Evolutionary conservation across 2,797 vertebrate species (phyloP).

Genomic region (Simalia tracyae): DNA sequence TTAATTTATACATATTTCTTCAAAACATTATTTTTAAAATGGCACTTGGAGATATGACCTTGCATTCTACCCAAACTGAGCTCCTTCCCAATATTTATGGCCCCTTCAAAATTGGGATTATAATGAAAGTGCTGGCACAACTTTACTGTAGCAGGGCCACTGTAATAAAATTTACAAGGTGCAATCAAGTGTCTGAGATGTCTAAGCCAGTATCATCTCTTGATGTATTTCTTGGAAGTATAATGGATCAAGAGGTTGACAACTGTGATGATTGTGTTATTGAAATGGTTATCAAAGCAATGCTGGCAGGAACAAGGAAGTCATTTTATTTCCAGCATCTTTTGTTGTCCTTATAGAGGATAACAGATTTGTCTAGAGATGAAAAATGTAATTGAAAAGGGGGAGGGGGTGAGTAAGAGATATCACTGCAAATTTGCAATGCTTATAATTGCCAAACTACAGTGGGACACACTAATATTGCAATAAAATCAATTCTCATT

Average conservation of each 20-base stretch:
- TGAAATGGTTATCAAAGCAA: conserved; percentile 50
- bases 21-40: background rate
- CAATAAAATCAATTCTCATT: conserved; percentile 27
- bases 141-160: conserved; percentile 34
- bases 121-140: conserved; percentile 63
- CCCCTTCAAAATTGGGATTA: conserved; percentile 45
- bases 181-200: conserved; percentile 45
- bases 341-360: conserved; percentile 29
- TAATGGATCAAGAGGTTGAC: conserved; percentile 54
- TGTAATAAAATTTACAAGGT: conserved; percentile 60
- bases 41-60: conserved; percentile 27
- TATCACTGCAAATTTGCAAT: conserved; percentile 7
- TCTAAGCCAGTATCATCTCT: conserved; percentile 41
- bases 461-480: conserved; percentile 2
- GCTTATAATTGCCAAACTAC: conserved; percentile 40
- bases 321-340: conserved; percentile 24
- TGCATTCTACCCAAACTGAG: conserved; percentile 18
- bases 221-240: conserved; percentile 44
- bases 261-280: conserved; percentile 50
- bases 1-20: conserved; percentile 3
- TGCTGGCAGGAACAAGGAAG: conserved; percentile 36
- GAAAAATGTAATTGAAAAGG: conserved; percentile 14
- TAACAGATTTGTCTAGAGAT: conserved; percentile 15
- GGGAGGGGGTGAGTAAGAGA: background rate
- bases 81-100: conserved; percentile 43